Conservation (phyloP, 1,140 invertebrate species). For the Pseudobourletiella spinata region DNA sequence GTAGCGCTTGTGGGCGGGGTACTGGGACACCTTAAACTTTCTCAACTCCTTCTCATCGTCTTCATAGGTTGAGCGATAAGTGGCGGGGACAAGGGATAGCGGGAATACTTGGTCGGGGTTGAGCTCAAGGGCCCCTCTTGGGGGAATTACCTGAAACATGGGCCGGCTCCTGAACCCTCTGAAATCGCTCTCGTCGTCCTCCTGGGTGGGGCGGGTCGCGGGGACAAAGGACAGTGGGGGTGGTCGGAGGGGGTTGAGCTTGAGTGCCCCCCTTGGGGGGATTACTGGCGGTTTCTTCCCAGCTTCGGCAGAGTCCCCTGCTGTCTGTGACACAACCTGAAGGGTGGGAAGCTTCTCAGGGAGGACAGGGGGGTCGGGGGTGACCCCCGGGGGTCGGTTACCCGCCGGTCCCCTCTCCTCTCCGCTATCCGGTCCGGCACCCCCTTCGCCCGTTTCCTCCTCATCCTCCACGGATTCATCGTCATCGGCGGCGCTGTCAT, state of each 20-base stretch:
- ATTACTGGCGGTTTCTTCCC: not conserved
- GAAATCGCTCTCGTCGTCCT: conserved; percentile 6
- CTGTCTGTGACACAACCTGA: not conserved
- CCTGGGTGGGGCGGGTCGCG: not conserved
- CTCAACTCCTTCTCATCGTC: too few relatives aligned
- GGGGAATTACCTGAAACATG: not conserved
- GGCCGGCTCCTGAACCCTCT: not conserved
- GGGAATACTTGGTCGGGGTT: too few relatives aligned
- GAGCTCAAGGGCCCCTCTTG: too few relatives aligned
- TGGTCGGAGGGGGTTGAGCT: not conserved
- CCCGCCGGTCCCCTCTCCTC: not conserved
- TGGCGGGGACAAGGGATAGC: too few relatives aligned
- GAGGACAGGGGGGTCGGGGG: too few relatives aligned
- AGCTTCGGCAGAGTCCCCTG: not conserved
- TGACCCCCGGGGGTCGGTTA: too few relatives aligned
- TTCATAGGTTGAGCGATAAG: too few relatives aligned
- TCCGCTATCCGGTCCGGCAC: not conserved
- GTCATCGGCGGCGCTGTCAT: not conserved
- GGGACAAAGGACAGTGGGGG: not conserved
- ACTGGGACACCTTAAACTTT: too few relatives aligned
- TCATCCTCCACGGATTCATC: not conserved
- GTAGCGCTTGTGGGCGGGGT: too few relatives aligned
- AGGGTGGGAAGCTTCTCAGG: not conserved
- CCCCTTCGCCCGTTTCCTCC: not conserved
- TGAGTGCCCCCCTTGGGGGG: not conserved